phyloP scores from a whole-genome alignment of 37 sponge, comb jelly and placozoan genomes.

The Dysidea cf. avara region DNA sequence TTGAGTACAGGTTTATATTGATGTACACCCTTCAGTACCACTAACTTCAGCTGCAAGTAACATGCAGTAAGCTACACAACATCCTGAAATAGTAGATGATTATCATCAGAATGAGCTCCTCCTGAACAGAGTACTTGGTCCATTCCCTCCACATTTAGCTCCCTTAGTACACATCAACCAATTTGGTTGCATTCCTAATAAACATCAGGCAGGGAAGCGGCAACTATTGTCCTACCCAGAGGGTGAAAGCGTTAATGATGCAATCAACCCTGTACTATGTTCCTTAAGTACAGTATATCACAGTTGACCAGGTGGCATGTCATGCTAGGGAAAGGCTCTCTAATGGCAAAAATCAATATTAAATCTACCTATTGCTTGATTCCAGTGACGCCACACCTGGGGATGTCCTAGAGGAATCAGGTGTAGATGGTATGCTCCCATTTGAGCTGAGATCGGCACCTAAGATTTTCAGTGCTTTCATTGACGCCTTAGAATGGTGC shows the following conservation, averaged over 20 bases:
- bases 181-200: slow-evolving; percentile 25
- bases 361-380: slow-evolving; percentile 15
- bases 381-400: slow-evolving; percentile 6
- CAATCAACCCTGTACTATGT: slow-evolving; percentile 2
- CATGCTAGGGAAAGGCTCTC: neutral
- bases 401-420: neutral
- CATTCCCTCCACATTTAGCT: too few relatives aligned
- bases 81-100: slow-evolving; percentile 1
- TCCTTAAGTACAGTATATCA: slow-evolving; percentile 23
- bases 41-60: neutral
- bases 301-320: slow-evolving; percentile 17
- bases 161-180: slow-evolving; percentile 4
- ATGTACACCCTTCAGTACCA: neutral
- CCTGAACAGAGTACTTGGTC: neutral
- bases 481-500: slow-evolving; percentile 20
- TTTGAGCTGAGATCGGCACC: too few relatives aligned
- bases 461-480: slow-evolving; percentile 34
- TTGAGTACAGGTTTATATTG: neutral
- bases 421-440: slow-evolving; percentile 3
- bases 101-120: slow-evolving; percentile 7
- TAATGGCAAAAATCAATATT: slow-evolving; percentile 23
- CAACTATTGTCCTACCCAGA: slow-evolving; percentile 13
- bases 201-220: slow-evolving; percentile 12
- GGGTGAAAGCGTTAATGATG: slow-evolving; percentile 25
- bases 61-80: slow-evolving; percentile 9